These are phyloP conservation scores for Molanna angustata DNA, from an alignment of 2,888 invertebrate species.

Conservation along the genomic window DNA sequence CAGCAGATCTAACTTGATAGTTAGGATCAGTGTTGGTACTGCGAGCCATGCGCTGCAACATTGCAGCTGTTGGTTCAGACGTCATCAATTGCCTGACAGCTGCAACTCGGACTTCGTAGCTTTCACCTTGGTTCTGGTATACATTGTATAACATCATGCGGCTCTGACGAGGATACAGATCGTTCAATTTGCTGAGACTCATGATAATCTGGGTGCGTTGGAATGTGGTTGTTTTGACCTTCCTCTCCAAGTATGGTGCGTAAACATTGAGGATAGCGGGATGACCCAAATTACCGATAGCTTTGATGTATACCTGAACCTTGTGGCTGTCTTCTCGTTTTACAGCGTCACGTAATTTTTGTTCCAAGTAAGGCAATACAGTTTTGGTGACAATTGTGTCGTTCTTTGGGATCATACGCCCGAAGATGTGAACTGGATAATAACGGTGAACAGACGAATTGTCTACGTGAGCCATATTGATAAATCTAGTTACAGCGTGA, in stretches of 20 bases:
- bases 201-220: slow-evolving; percentile 63
- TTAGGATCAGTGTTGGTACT: slow-evolving; percentile 63
- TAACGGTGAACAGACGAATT: slow-evolving; percentile 55
- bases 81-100: slow-evolving; percentile 61
- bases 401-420: slow-evolving; percentile 54
- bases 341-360: slow-evolving; percentile 55
- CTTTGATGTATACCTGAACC: slow-evolving; percentile 60
- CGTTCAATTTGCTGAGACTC: slow-evolving; percentile 53
- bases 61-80: slow-evolving; percentile 56
- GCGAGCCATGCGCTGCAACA: slow-evolving; percentile 69
- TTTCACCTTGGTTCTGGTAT: slow-evolving; percentile 63
- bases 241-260: slow-evolving; percentile 67
- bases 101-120: slow-evolving; percentile 62
- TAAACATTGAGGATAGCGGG: slow-evolving; percentile 58
- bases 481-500: slow-evolving; percentile 58
- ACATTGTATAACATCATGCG: slow-evolving; percentile 63
- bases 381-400: slow-evolving; percentile 54
- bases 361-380: slow-evolving; percentile 59
- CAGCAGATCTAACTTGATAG: slow-evolving; percentile 62
- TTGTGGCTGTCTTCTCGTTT: slow-evolving; percentile 52
- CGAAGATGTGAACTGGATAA: slow-evolving; percentile 66
- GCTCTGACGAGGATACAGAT: slow-evolving; percentile 50
- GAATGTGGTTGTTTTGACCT: slow-evolving; percentile 54
- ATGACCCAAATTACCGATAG: slow-evolving; percentile 65
- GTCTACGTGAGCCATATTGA: slow-evolving; percentile 60